Conservation (phyloP, 2,797 vertebrate species). For the Microhierax caerulescens region DNA sequence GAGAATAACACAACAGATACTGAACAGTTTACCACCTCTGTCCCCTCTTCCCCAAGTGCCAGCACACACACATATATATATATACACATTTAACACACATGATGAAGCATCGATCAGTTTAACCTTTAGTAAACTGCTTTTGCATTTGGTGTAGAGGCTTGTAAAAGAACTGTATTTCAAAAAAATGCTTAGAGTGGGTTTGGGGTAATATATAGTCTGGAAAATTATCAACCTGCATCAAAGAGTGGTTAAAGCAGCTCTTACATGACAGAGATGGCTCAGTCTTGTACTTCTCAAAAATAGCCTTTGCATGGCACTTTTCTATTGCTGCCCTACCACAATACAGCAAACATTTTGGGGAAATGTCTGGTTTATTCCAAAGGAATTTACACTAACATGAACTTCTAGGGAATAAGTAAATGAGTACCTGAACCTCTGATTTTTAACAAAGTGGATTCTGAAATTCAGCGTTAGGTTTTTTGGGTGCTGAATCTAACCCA, state of each 20-base stretch:
- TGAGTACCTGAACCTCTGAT: not conserved
- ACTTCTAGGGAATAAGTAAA: not conserved
- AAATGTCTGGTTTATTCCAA: not conserved
- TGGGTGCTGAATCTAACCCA: not conserved
- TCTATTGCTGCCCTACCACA: not conserved
- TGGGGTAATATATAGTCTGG: not conserved
- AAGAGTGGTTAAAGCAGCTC: not conserved
- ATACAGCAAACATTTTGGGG: not conserved
- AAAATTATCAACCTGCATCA: not conserved
- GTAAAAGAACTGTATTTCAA: not conserved
- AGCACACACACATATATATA: not conserved
- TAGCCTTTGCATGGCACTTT: not conserved
- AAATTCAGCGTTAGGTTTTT: not conserved
- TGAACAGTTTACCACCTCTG: not conserved
- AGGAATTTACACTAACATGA: not conserved
- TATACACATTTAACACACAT: fast-evolving
- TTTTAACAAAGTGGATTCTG: not conserved
- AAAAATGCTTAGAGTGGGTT: not conserved
- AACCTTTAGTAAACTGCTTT: not conserved
- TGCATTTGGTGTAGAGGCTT: not conserved
- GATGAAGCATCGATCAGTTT: fast-evolving
- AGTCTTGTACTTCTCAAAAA: not conserved
- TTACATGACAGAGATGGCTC: not conserved
- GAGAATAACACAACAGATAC: fast-evolving
- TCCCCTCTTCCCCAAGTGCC: not conserved